Evolutionary conservation across 2,797 vertebrate species (phyloP), one percentile per base, ranked within the genome.

Genomic region (Sandelia bainsii): DNA sequence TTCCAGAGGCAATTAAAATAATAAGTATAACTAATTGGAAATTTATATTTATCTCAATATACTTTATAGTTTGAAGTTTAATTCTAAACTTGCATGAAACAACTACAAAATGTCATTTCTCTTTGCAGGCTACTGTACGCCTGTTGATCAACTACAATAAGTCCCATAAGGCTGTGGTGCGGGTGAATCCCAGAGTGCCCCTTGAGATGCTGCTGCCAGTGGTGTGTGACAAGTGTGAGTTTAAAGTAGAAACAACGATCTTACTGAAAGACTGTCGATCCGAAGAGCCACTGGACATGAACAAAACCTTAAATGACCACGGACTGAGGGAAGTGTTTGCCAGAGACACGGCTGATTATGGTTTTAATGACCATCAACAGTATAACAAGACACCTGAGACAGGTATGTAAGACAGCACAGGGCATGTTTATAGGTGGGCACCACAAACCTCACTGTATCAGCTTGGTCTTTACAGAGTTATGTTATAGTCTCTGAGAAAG

Each of bases 61-160:
- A 10, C 46, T 62, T 40, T 32, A n/a, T n/a, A n/a, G n/a, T n/a
- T n/a, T 25, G 16, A 7, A 3, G 46, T 57, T 17, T 57, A 8
- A 51, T 29, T 58, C 4, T 23, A 2, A 1, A n/a, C 22, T 45
- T 74, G 22, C 29, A 22, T 70, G 12, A 42, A 39, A 13, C 40
- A 2, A 64, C 17, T 2, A 4, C 1, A 6, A 57, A 2, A 4
- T 3, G 0, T 42, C 0, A 3, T 75, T 25, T 90, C 1, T 60
- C 59, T 61, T 48, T 90, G 69, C 86, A 99, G 98, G 95, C 96
- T 64, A 97, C 97, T 0, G 96, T 99, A 1, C 96, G 98, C 56
- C 95, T 99, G 51, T 89, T 99, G 71, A 94, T 99, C 84, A 98
- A 97, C 93, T 99, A 99, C 94, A 98, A 94, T 75, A 96, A 90